Evolutionary conservation across 1,140 invertebrate genomes (phyloP), one percentile per base, ranked within the genome.

Genomic region (Euglossa dilemma): DNA sequence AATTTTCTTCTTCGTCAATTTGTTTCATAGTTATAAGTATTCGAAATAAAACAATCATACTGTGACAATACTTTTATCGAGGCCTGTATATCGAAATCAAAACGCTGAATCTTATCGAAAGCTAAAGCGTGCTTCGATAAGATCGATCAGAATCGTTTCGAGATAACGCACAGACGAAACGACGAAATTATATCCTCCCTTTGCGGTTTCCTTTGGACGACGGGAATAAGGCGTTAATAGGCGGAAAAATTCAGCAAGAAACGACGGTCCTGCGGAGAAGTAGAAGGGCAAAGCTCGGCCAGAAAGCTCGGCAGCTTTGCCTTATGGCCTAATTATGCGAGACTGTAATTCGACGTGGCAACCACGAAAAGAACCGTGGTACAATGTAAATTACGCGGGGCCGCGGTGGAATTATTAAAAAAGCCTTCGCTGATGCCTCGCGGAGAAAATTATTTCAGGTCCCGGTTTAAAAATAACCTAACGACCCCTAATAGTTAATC

Each of bases 311-410:
- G 20, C 45, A 69, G 54, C 64, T 87, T 83, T 89, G 77, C 56
- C 72, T 82, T 83, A 61, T 73, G 71, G 61, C 45, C 63, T 82
- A 89, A 89, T 90, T 90, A 90, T 74, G 71, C 81, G 67, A 76
- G 83, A 82, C 71, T 80, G 57, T 89, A 90, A 87, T 87, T 83
- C 45, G 50, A 83, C 59, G 47, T 59, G 70, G 6, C 28, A 45
- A 57, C 80, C 45, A n/a, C 79, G 71, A 72, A 47, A 71, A 71
- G 71, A 56, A 69, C 25, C 18, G 67, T 56, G 63, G 54, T 77
- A 59, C 18, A 25, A 72, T 61, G 18, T 76, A 57, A 80, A 83
- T 87, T 83, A 67, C 79, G 25, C 18, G 20, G 14, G 20, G 14
- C 28, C 16, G 20, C 3, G 50, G 25, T 50, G 8, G 43, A 81